Base-by-base conservation (phyloP, 2,888 invertebrate species). In the Colostygia pectinataria region DNA sequence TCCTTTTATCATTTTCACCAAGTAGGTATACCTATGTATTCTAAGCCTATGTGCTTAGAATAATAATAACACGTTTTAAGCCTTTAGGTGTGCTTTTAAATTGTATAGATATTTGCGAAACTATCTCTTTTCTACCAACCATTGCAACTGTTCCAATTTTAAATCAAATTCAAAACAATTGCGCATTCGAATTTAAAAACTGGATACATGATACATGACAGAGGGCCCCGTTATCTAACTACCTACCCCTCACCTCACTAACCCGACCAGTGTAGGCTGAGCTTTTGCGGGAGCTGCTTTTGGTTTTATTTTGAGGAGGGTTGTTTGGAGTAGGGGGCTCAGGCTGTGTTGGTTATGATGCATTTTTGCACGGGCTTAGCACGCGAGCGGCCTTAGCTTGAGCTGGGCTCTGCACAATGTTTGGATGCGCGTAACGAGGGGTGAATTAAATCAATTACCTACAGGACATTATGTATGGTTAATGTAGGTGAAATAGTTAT, bases 321-420 rank as follows among this genome's bases (percentile, higher is more conserved):
- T 33, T 38, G 18, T 33, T 20, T 18, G 18, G 20, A 42, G 18
- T 18, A 45, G 72, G 77, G 71, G 72, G 81, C 72, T 80, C 86
- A 73, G 60, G 62, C 65, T 67, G 58, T 66, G 61, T 66, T 83
- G 84, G 86, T 77, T 65, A 71, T 76, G 79, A 79, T 83, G 85
- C 82, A 86, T 86, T 89, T 87, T 85, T 88, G 88, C 88, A 88
- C 77, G 81, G 82, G 77, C 77, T 79, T 78, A 74, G 81, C 83
- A 78, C 77, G 82, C 83, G 80, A 83, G 74, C 77, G 69, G 65
- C 73, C 76, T 74, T 68, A 70, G 76, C 77, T 61, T 62, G 61
- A 76, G 82, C 83, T 83, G 77, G 63, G 63, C 69, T 74, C 77
- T 87, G 86, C 87, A 83, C 44, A 47, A 47, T 44, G 37, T 34